phyloP scores from a whole-genome alignment of 1,140 invertebrate genomes.

The Galleria mellonella region DNA sequence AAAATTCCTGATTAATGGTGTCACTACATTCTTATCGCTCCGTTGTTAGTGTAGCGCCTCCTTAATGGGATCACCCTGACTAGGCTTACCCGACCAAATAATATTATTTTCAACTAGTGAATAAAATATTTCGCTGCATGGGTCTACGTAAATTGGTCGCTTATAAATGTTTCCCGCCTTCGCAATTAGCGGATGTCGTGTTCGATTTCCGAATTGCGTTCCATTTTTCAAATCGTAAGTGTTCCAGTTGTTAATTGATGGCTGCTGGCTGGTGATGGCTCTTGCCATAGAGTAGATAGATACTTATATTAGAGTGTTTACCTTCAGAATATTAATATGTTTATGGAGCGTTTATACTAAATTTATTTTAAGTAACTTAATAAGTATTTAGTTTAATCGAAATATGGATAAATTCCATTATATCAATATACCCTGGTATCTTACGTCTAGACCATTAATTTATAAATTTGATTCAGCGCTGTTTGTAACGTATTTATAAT shows the following conservation, averaged over 20 bases:
- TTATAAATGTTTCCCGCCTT: slow-evolving; percentile 13
- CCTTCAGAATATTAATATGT: too few species aligned
- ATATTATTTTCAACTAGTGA: background rate
- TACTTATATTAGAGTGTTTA: too few species aligned
- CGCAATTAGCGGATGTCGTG: slow-evolving; percentile 16
- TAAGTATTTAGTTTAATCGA: too few species aligned
- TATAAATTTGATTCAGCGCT: too few species aligned
- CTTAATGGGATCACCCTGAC: slow-evolving; percentile 41
- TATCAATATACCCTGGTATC: too few species aligned
- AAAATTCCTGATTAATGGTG: slow-evolving; percentile 51
- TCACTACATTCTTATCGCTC: slow-evolving; percentile 34
- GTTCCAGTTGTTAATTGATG: background rate
- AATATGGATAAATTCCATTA: too few species aligned
- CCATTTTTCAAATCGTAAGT: slow-evolving; percentile 14
- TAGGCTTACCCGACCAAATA: slow-evolving; percentile 1
- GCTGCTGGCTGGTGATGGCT: too few species aligned
- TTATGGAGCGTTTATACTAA: too few species aligned
- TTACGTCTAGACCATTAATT: too few species aligned
- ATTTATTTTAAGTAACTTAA: too few species aligned
- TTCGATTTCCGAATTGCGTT: slow-evolving; percentile 14
- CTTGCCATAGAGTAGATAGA: too few species aligned
- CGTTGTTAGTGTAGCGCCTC: slow-evolving; percentile 34
- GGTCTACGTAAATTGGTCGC: slow-evolving; percentile 5
- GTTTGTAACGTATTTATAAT: too few species aligned
- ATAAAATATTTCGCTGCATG: background rate